Conservation (phyloP, 2,888 invertebrate genomes). For the Halictus ligatus region DNA sequence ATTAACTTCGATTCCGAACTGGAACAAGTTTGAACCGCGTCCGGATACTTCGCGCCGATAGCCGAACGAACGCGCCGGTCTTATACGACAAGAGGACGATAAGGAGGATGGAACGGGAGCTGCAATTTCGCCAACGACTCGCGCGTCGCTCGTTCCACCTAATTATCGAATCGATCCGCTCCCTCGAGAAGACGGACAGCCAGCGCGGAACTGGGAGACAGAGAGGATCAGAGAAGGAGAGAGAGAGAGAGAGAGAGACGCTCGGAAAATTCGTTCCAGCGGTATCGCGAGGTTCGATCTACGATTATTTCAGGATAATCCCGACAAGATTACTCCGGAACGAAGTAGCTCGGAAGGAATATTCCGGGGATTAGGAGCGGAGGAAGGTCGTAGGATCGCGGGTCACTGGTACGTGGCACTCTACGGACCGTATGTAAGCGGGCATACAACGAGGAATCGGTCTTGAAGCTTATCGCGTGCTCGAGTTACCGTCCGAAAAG, state of each 20-base stretch:
- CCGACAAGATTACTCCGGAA: conserved; percentile 28
- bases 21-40: background rate
- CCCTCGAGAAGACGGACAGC: background rate
- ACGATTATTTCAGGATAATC: conserved; percentile 61
- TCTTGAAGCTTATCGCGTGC: conserved; percentile 55
- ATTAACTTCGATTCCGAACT: background rate
- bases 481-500: conserved; percentile 47
- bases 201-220: background rate
- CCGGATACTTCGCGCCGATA: background rate
- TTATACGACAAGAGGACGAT: background rate
- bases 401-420: conserved; percentile 34
- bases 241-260: background rate
- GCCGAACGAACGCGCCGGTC: background rate
- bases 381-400: conserved; percentile 27
- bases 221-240: background rate
- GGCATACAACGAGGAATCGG: conserved; percentile 31
- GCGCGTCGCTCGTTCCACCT: background rate
- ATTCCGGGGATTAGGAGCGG: conserved; percentile 45
- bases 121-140: background rate
- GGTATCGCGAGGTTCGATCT: conserved; percentile 54
- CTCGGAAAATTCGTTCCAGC: conserved; percentile 42
- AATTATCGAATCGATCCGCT: conserved; percentile 33
- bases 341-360: conserved; percentile 44
- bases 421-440: conserved; percentile 42
- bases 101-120: background rate